Evolutionary conservation across 2,113 vertebrate species (phyloP).

Genomic region (Cricetomys ansorgei): DNA sequence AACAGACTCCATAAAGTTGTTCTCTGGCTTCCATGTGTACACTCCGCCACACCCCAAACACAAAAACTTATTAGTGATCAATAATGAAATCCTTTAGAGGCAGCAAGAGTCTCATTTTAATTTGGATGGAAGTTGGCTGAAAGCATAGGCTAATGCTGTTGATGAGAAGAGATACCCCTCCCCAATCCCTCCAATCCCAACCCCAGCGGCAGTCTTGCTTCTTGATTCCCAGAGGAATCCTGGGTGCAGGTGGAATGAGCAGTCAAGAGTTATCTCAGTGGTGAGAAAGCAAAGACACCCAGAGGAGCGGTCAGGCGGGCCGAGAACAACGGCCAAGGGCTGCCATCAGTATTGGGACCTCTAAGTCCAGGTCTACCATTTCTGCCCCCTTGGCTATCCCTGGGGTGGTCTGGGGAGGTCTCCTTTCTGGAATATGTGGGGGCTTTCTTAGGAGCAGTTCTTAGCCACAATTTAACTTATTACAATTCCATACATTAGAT

Average conservation of each 20-base stretch:
- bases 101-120: background rate
- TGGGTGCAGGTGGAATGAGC: background rate
- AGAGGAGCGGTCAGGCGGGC: too few species aligned
- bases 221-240: background rate
- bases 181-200: background rate
- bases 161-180: background rate
- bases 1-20: background rate
- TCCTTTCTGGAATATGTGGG: background rate
- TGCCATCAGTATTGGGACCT: background rate
- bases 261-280: background rate
- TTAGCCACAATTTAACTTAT: background rate
- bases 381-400: background rate
- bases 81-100: background rate
- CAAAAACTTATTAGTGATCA: background rate
- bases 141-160: background rate
- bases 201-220: background rate
- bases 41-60: too few species aligned
- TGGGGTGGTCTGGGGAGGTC: background rate
- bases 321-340: background rate
- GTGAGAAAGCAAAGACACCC: background rate
- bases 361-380: background rate
- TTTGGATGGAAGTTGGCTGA: background rate
- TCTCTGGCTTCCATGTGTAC: background rate
- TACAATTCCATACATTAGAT: background rate
- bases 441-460: background rate